These are phyloP conservation scores for Agrotis ipsilon DNA, from an alignment of 2,888 invertebrate genomes.

Conservation along the genomic window DNA sequence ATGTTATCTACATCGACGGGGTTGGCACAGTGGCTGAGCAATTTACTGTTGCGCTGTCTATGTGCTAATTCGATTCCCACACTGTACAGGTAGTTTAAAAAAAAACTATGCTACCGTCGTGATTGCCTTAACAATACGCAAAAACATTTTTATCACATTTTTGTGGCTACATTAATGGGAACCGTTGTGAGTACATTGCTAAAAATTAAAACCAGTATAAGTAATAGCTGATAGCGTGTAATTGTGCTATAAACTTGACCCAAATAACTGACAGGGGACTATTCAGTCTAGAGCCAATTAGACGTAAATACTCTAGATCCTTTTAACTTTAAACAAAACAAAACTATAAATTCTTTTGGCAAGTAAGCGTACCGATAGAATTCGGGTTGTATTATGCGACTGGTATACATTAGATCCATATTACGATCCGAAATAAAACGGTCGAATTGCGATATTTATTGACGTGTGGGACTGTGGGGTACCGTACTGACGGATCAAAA, in stretches of 20 bases:
- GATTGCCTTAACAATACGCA: background rate
- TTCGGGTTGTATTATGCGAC: background rate
- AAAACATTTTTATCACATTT: background rate
- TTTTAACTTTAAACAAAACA: conserved; percentile 6
- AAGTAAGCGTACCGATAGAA: background rate
- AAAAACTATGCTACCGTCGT: background rate
- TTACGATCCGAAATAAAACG: too few relatives aligned
- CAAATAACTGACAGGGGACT: background rate
- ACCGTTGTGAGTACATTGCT: background rate
- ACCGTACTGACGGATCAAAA: too few relatives aligned
- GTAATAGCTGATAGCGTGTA: conserved; percentile 25
- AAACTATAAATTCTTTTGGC: conserved; percentile 16
- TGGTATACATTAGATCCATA: too few relatives aligned
- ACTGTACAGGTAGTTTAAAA: background rate
- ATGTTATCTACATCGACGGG: too few relatives aligned
- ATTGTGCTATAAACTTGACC: background rate
- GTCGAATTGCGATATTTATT: too few relatives aligned
- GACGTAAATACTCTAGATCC: background rate
- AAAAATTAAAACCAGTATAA: conserved; percentile 12
- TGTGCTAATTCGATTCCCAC: too few relatives aligned
- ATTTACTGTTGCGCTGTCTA: too few relatives aligned
- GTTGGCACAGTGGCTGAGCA: too few relatives aligned
- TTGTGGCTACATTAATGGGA: conserved; percentile 34
- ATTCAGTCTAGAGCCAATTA: background rate
- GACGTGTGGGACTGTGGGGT: too few relatives aligned